Base-by-base conservation (phyloP, 2,888 invertebrate genomes). In the Podotricha telesiphe region DNA sequence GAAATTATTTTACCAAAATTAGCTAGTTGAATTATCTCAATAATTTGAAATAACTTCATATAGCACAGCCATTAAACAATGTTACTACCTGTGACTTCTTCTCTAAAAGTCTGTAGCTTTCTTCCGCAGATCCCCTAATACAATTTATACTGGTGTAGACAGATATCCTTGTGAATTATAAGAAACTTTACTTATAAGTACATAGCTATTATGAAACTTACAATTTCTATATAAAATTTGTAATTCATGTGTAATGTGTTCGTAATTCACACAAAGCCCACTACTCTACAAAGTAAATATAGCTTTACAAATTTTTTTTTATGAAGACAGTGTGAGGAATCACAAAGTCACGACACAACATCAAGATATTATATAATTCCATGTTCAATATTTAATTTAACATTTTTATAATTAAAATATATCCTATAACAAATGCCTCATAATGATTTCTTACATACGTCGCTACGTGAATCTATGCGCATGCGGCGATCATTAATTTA, bases 31-130 rank as follows among this genome's bases (percentile, higher is more conserved):
- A 56, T 64, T 68, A 72, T 70, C 72, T 74, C n/a, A n/a, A 68
- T 74, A 67, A 73, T 58, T 59, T 71, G 67, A 42, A 67, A 73
- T 62, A 73, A 75, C 67, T 75, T 73, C 73, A 76, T 65, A 67
- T 73, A 77, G 86, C 89, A 90, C 90, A 90, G 90, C 89, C 90
- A 86, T 88, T 83, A 78, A 83, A 80, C 78, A 85, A 64, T 73
- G 72, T 70, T 82, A 82, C 82, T 82, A 76, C 28, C 28, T 76
- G 85, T 85, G 86, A 84, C 80, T 34, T 78, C 76, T 76, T 79
- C 78, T 70, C 53, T 51, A 45, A 55, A 69, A 78, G 80, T 80
- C 78, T 68, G 72, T 61, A 80, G 74, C 76, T 76, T 76, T 68
- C 77, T 76, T 76, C 72, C 73, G 72, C 75, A 75, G 75, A 64